Conservation (phyloP, 2,888 invertebrate species). For the Achlya flavicornis region DNA sequence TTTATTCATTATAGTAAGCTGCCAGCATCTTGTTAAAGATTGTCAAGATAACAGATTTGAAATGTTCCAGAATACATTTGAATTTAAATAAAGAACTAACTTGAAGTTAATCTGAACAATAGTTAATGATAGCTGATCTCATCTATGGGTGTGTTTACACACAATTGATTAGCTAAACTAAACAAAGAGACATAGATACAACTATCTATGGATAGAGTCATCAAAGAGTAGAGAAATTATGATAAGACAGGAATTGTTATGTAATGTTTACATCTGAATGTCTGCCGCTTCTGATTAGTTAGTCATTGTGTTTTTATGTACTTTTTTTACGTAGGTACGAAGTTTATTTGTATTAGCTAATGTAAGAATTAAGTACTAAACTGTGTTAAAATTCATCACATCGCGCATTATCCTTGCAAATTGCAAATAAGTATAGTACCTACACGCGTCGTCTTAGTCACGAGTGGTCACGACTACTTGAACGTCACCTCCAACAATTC, state of each 20-base stretch:
- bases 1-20: too few species aligned
- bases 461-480: not conserved
- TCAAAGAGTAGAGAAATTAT: not conserved
- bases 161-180: too few species aligned
- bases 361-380: not conserved
- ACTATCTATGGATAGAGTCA: too few species aligned
- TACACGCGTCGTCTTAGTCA: constrained; percentile 6
- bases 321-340: not conserved
- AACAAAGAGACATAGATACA: too few species aligned
- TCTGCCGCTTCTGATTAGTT: not conserved
- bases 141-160: too few species aligned
- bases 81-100: too few species aligned
- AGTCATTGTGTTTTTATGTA: not conserved
- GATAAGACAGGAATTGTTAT: not conserved
- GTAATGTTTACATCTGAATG: not conserved
- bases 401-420: not conserved
- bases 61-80: too few species aligned
- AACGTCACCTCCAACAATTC: constrained; percentile 12
- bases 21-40: too few species aligned
- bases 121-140: too few species aligned
- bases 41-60: too few species aligned
- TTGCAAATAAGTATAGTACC: not conserved
- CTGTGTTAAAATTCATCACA: constrained; percentile 1
- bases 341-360: not conserved
- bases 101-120: too few species aligned